A percentile compares a stretch with the other conserved stretches of the same genome.
Evolutionary conservation across 1,140 invertebrate species (phyloP).

Genomic region (Eriocheir sinensis): DNA sequence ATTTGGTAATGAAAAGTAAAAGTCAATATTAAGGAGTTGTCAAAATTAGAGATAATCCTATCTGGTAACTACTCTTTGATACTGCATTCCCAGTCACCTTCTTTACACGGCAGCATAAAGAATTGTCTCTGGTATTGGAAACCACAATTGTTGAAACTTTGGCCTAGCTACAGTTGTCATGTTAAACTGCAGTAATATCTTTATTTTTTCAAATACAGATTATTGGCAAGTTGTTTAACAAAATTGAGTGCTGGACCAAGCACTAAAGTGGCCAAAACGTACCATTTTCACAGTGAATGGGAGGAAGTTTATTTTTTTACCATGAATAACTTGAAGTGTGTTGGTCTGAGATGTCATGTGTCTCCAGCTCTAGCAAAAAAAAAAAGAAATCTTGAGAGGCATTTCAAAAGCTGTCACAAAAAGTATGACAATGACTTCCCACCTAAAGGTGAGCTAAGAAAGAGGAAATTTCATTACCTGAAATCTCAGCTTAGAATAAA

Average conservation of each 20-base stretch:
- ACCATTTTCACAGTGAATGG: slow-evolving; percentile 57
- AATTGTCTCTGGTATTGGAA: no score
- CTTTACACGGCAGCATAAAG: no score
- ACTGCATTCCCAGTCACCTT: no score
- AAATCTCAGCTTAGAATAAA: slow-evolving; percentile 53
- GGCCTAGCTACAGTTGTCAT: no score
- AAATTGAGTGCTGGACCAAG: slow-evolving; percentile 57
- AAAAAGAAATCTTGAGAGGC: slow-evolving; percentile 66
- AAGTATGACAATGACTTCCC: slow-evolving; percentile 57
- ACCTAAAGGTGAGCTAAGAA: slow-evolving; percentile 54
- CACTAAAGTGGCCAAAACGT: slow-evolving; percentile 32
- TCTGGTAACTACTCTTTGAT: no score
- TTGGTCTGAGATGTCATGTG: slow-evolving; percentile 35
- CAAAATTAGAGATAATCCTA: no score
- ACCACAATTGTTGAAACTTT: no score
- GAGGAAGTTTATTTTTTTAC: slow-evolving; percentile 39
- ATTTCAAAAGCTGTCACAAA: slow-evolving; percentile 59
- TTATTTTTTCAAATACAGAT: no score
- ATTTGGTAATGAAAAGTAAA: no score
- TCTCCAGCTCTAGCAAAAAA: slow-evolving; percentile 38
- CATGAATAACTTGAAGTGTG: slow-evolving; percentile 68
- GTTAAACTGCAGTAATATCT: no score
- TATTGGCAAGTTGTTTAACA: slow-evolving; percentile 14
- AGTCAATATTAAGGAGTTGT: no score
- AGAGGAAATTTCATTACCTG: slow-evolving; percentile 61